Conservation (phyloP, 2,113 vertebrate species). For the Pan paniscus region DNA sequence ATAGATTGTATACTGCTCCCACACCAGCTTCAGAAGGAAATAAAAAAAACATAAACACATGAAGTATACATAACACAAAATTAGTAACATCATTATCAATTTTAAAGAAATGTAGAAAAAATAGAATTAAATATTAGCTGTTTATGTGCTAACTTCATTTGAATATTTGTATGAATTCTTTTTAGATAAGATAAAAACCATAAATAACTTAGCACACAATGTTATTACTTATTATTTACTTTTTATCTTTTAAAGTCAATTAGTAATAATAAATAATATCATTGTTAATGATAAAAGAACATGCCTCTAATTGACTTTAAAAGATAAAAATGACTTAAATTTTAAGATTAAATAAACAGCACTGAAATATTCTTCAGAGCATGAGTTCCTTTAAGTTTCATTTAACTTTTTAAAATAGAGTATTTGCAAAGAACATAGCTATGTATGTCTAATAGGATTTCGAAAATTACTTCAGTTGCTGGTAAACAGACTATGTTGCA, state of each 20-base stretch:
- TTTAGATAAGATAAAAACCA: background rate
- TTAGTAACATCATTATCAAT: background rate
- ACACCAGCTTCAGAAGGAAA: background rate
- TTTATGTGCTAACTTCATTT: background rate
- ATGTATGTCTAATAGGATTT: background rate
- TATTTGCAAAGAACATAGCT: background rate
- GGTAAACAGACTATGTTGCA: slow-evolving; percentile 17
- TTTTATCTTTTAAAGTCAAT: too few relatives aligned
- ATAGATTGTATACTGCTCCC: background rate
- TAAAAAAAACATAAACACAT: background rate
- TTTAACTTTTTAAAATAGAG: slow-evolving; percentile 20
- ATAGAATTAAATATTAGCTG: background rate
- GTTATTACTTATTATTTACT: background rate
- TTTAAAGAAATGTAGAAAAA: background rate
- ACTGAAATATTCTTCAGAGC: slow-evolving; percentile 1
- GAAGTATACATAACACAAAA: background rate
- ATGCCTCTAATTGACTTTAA: background rate
- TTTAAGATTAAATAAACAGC: slow-evolving; percentile 22
- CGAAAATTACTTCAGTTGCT: slow-evolving; percentile 50
- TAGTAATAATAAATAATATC: background rate
- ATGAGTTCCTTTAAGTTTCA: slow-evolving; percentile 3
- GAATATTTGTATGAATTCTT: background rate
- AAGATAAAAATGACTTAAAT: background rate
- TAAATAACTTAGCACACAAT: background rate
- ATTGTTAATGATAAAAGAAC: background rate